These are phyloP conservation scores for Phaedon cochleariae DNA, from an alignment of 2,888 invertebrate species.

Conservation along the genomic window DNA sequence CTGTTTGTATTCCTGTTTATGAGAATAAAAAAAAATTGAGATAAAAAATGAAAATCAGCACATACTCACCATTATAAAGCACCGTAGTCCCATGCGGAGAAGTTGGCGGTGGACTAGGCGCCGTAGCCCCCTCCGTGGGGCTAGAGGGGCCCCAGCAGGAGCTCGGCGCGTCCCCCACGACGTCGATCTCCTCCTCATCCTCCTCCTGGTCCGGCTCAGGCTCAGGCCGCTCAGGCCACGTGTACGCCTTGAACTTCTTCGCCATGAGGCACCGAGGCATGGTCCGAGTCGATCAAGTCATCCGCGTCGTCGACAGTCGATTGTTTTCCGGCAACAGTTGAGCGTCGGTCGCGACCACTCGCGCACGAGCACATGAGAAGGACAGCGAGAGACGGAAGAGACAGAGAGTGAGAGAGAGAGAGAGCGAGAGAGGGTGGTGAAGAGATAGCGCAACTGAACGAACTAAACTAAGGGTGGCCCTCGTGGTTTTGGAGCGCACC, in stretches of 20 bases:
- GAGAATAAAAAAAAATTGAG: too few relatives aligned
- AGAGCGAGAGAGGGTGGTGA: slow-evolving; percentile 53
- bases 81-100: slow-evolving; percentile 75
- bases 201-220: slow-evolving; percentile 64
- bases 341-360: slow-evolving; percentile 18
- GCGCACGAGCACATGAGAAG: slow-evolving; percentile 36
- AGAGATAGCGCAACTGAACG: slow-evolving; percentile 64
- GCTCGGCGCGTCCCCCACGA: slow-evolving; percentile 74
- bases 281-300: slow-evolving; percentile 6
- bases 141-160: slow-evolving; percentile 79
- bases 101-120: slow-evolving; percentile 77
- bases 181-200: slow-evolving; percentile 86
- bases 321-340: slow-evolving; percentile 11
- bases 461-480: slow-evolving; percentile 66
- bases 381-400: slow-evolving; percentile 44
- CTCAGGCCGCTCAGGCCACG: slow-evolving; percentile 69
- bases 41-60: too few relatives aligned
- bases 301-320: slow-evolving; percentile 16
- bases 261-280: slow-evolving; percentile 97
- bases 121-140: slow-evolving; percentile 79
- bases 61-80: slow-evolving; percentile 77
- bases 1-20: too few relatives aligned
- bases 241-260: slow-evolving; percentile 92
- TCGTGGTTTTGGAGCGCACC: slow-evolving; percentile 66
- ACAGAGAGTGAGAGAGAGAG: slow-evolving; percentile 29